Evolutionary conservation across 2,888 invertebrate genomes (phyloP).

Genomic region (Amphipoea oculea): DNA sequence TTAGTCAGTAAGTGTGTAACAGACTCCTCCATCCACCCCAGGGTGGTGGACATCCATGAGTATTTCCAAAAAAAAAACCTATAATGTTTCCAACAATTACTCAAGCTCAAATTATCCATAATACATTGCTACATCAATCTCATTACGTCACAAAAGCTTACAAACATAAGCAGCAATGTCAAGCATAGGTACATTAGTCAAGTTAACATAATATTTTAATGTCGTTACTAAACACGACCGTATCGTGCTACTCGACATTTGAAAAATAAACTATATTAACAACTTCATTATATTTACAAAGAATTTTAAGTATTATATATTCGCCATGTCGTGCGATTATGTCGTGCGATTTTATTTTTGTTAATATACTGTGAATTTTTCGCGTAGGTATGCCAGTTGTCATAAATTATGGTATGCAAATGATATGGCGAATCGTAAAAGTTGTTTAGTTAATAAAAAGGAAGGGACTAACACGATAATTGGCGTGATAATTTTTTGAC

Average conservation of each 20-base stretch:
- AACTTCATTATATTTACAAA: slow-evolving; percentile 57
- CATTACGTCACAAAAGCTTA: slow-evolving; percentile 4
- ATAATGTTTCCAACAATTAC: slow-evolving; percentile 4
- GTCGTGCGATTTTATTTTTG: slow-evolving; percentile 28
- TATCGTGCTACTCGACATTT: slow-evolving; percentile 51
- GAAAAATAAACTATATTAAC: slow-evolving; percentile 48
- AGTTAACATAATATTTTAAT: slow-evolving; percentile 58
- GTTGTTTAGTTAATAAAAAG: slow-evolving; percentile 13
- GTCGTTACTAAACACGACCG: slow-evolving; percentile 49
- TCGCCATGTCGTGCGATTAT: slow-evolving; percentile 37
- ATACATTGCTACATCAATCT: slow-evolving; percentile 21
- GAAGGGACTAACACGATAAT: not conserved
- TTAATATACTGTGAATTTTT: slow-evolving; percentile 47
- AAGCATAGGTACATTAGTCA: slow-evolving; percentile 43
- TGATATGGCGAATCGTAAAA: slow-evolving; percentile 36
- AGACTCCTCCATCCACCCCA: too few species aligned
- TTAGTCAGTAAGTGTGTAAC: too few species aligned
- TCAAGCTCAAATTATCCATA: slow-evolving; percentile 1
- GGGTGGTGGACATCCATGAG: too few species aligned
- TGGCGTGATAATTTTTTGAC: not conserved
- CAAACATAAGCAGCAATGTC: slow-evolving; percentile 32
- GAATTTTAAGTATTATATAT: slow-evolving; percentile 43
- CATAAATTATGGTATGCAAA: slow-evolving; percentile 40
- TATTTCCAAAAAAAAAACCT: too few species aligned
- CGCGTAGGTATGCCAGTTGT: slow-evolving; percentile 11